phyloP scores from a whole-genome alignment of 2,797 vertebrate genomes.

The Enteromius thamalakanensis region DNA sequence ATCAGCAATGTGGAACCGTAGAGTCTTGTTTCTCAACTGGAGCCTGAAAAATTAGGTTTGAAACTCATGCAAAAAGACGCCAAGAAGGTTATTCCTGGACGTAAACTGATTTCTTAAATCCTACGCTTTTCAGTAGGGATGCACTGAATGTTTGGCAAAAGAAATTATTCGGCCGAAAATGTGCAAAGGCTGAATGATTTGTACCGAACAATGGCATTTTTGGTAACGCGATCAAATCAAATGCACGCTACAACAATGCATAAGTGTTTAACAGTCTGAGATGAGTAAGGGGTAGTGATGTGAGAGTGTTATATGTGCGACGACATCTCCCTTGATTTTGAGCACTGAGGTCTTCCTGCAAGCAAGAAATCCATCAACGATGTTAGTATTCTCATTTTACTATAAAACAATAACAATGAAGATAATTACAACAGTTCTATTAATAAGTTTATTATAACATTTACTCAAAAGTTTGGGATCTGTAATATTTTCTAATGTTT shows the following conservation, averaged over 20 bases:
- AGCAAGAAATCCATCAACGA: background rate
- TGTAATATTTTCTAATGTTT: background rate
- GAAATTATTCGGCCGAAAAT: background rate
- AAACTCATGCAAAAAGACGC: conserved; percentile 12
- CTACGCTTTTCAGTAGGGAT: background rate
- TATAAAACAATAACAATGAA: background rate
- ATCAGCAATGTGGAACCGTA: conserved; percentile 52
- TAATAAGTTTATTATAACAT: background rate
- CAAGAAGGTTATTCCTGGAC: conserved; percentile 30
- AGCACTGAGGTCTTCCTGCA: background rate
- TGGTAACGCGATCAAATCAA: background rate
- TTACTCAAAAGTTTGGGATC: background rate
- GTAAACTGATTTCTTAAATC: background rate
- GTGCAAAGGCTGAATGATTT: background rate
- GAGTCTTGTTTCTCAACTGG: conserved; percentile 30
- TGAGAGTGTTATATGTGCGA: background rate
- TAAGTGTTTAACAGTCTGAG: background rate
- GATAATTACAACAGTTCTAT: background rate
- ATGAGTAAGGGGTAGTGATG: background rate
- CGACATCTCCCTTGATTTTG: background rate
- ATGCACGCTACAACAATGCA: too few relatives aligned
- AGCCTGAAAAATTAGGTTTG: conserved; percentile 26
- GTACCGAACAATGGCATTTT: background rate
- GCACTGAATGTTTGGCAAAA: background rate
- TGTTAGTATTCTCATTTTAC: background rate